Evolutionary conservation across 2,888 invertebrate species (phyloP).

Genomic region (Aporophyla lueneburgensis): DNA sequence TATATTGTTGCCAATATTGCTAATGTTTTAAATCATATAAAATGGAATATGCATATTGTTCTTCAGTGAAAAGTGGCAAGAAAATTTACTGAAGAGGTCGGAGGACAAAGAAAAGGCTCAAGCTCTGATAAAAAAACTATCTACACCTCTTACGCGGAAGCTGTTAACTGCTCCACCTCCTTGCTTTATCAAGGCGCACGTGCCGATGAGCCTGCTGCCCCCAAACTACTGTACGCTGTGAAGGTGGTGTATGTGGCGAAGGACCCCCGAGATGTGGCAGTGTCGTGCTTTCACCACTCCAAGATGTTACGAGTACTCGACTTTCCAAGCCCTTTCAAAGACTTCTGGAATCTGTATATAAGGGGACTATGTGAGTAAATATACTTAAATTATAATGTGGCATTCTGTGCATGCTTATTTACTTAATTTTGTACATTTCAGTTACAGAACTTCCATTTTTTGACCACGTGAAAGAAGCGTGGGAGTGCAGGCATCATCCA

Average conservation of each 20-base stretch:
- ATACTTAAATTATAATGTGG: neutral
- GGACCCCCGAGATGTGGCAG: conserved; percentile 95
- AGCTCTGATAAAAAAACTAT: conserved; percentile 38
- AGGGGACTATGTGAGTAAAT: conserved; percentile 89
- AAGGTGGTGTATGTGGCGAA: conserved; percentile 94
- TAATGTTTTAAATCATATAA: conserved; percentile 28
- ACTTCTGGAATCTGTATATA: conserved; percentile 92
- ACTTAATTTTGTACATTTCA: conserved; percentile 1
- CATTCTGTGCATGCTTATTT: too few relatives aligned
- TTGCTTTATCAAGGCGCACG: conserved; percentile 92
- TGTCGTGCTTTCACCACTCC: conserved; percentile 94
- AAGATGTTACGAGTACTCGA: conserved; percentile 87
- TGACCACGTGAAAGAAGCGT: conserved; percentile 94
- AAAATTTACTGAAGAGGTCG: conserved; percentile 28
- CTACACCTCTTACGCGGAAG: conserved; percentile 32
- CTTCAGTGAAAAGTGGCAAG: conserved; percentile 51
- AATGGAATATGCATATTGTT: too few relatives aligned
- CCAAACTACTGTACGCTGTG: conserved; percentile 86
- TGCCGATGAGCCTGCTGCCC: conserved; percentile 93
- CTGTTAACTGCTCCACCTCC: conserved; percentile 66
- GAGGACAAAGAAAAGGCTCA: conserved; percentile 24
- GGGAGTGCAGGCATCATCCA: conserved; percentile 90
- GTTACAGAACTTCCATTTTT: conserved; percentile 91
- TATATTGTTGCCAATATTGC: neutral
- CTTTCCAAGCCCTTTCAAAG: conserved; percentile 90